Evolutionary conservation across 2,797 vertebrate genomes (phyloP).

Genomic region (Chanos chanos): DNA sequence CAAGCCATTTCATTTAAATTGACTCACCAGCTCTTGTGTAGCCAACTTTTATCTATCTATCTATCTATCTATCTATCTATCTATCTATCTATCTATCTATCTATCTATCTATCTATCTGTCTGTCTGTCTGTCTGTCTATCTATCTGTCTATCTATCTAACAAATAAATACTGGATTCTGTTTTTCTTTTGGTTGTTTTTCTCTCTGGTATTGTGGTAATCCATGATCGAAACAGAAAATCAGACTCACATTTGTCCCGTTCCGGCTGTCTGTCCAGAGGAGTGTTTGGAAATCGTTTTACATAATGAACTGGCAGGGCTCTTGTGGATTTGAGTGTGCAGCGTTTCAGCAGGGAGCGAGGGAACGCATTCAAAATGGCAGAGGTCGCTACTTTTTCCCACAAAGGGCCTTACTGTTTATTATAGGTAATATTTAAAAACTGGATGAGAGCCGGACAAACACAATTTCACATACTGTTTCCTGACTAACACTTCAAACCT

Average conservation of each 20-base stretch:
- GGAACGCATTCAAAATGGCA: conserved; percentile 11
- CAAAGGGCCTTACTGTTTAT: conserved; percentile 5
- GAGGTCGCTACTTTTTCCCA: conserved; percentile 12
- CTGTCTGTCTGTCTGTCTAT: too few relatives aligned
- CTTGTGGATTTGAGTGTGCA: background rate
- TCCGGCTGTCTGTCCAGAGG: conserved; percentile 18
- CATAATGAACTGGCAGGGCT: background rate
- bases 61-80: too few relatives aligned
- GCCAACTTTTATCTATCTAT: too few relatives aligned
- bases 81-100: too few relatives aligned
- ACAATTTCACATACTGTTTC: background rate
- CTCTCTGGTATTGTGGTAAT: background rate
- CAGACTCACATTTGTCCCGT: background rate
- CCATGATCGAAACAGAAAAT: background rate
- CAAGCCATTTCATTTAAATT: too few relatives aligned
- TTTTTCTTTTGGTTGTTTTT: too few relatives aligned
- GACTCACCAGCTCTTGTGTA: too few relatives aligned
- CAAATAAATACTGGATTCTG: too few relatives aligned
- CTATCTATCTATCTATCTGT: too few relatives aligned
- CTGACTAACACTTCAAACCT: too few relatives aligned
- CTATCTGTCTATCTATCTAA: too few relatives aligned
- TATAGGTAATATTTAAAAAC: conserved; percentile 6
- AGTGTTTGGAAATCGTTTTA: background rate
- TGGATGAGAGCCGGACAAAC: background rate
- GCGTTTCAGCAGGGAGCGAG: background rate